A percentile compares a stretch with the other conserved stretches of the same genome.
These are phyloP conservation scores for Drosophila mojavensis DNA, from an alignment of 1,140 invertebrate genomes.

Conservation along the genomic window DNA sequence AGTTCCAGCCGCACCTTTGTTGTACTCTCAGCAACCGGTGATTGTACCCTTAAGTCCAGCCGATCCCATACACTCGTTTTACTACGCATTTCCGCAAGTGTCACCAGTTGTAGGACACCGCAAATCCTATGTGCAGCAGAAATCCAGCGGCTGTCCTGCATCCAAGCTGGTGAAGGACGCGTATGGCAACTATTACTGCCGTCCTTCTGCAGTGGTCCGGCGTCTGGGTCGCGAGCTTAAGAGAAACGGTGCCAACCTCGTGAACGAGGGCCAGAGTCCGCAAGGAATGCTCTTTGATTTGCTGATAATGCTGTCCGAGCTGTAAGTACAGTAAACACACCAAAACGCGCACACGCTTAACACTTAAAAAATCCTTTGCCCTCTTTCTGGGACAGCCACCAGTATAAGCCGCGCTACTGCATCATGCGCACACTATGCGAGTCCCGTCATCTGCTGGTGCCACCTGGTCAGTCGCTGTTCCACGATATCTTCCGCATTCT, in stretches of 20 bases:
- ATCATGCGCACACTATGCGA: conserved; percentile 89
- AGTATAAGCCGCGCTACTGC: conserved; percentile 87
- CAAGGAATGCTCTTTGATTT: conserved; percentile 65
- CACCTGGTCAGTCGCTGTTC: conserved; percentile 87
- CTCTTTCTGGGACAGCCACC: conserved; percentile 84
- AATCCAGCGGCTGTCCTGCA: conserved; percentile 55
- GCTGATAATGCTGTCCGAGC: conserved; percentile 45
- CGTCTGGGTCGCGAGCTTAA: conserved; percentile 51
- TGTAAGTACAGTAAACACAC: conserved; percentile 50
- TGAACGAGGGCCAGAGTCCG: conserved; percentile 45
- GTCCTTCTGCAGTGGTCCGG: conserved; percentile 26
- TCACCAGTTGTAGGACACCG: conserved; percentile 37
- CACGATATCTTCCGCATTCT: conserved; percentile 88
- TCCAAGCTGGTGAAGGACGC: conserved; percentile 58
- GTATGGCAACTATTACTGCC: conserved; percentile 64
- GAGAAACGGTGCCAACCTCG: conserved; percentile 34
- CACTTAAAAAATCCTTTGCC: background rate
- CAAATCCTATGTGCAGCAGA: conserved; percentile 47
- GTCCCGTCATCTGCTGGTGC: conserved; percentile 85
- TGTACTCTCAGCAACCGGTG: conserved; percentile 38
- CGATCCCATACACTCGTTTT: conserved; percentile 67
- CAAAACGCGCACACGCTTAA: background rate
- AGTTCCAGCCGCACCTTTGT: background rate
- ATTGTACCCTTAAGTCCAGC: conserved; percentile 57
- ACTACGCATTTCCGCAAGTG: conserved; percentile 54